Base-by-base conservation (phyloP, 2,113 vertebrate species). In the Catharus fuscescens region DNA sequence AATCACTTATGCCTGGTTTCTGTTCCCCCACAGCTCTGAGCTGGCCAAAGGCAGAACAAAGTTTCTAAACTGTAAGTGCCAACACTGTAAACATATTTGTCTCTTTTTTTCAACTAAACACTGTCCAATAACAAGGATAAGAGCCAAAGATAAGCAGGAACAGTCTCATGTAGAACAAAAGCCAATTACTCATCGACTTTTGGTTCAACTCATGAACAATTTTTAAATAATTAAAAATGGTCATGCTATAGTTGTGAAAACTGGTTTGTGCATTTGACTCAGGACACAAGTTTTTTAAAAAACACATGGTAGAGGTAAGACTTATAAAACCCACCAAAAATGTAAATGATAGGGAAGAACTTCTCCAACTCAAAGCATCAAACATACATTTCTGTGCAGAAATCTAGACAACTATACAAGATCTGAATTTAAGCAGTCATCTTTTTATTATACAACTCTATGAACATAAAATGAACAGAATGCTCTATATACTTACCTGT, bases 401-500 rank as follows among this genome's bases (percentile, higher is more conserved):
- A 98, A 98, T 97, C 97, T 98, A 98, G 98, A 98, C 98, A 98
- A 98, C 98, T 99, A 98, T 99, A 99, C 99, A 99, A 98, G 98
- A 98, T 98, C 98, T 98, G 98, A 98, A 98, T 98, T 99, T 98
- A 98, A 98, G 98, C 98, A 98, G 98, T 98, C 98, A 97, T 98
- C 97, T 97, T 97, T 99, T 98, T 99, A 98, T 99, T 98, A 98
- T 99, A 99, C 99, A 98, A 98, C 97, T 98, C 98, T 98, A 98
- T 98, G 98, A 98, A 98, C 98, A 98, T 98, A 98, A 98, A 98
- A 98, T 97, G 97, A 98, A 98, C 98, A 98, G 98, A 98, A 98
- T 98, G 98, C 98, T 99, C 98, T 98, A 98, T 98, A 98, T 99
- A 98, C 98, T 98, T 98, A 98, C 98, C 98, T 99, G 98, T 99